A percentile compares a stretch with the other conserved stretches of the same genome.
These are phyloP conservation scores for Colletes latitarsis DNA, from an alignment of 1,140 invertebrate species.

Conservation along the genomic window DNA sequence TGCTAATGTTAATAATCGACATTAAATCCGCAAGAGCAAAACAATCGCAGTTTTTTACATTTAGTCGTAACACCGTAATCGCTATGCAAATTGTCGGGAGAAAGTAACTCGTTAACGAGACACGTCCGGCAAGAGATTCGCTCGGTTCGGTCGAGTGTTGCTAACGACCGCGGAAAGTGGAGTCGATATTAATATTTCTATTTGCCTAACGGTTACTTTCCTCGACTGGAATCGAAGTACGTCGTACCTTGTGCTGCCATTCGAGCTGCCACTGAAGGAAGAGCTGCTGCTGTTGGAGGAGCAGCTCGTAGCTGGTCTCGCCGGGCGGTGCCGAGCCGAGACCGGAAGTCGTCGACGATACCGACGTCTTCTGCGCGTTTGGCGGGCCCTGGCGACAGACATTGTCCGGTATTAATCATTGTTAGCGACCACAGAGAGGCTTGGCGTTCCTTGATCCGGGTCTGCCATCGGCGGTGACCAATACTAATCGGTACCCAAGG, in stretches of 20 bases:
- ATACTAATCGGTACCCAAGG: too few species aligned
- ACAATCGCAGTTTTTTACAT: too few species aligned
- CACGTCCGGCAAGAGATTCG: conserved; percentile 4
- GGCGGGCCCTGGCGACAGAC: conserved; percentile 87
- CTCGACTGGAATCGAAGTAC: background rate
- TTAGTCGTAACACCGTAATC: conserved; percentile 18
- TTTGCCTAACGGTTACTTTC: background rate
- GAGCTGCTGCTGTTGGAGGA: conserved; percentile 96
- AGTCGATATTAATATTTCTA: background rate
- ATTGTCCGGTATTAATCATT: conserved; percentile 15
- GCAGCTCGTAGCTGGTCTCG: conserved; percentile 94
- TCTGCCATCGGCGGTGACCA: background rate
- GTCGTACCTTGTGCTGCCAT: conserved; percentile 87
- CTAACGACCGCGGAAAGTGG: conserved; percentile 11
- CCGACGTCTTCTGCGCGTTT: conserved; percentile 89
- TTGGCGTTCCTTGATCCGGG: background rate
- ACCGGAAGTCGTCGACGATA: conserved; percentile 79
- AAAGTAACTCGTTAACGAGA: conserved; percentile 36
- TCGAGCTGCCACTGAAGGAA: conserved; percentile 94
- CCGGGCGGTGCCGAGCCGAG: conserved; percentile 79
- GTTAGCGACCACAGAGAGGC: background rate
- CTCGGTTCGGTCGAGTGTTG: background rate
- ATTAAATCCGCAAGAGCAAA: too few species aligned
- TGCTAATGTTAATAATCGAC: too few species aligned
- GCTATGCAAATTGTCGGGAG: conserved; percentile 33